Evolutionary conservation across 2,797 vertebrate genomes (phyloP), one percentile per base, ranked within the genome.

Genomic region (Austrolebias charrua): DNA sequence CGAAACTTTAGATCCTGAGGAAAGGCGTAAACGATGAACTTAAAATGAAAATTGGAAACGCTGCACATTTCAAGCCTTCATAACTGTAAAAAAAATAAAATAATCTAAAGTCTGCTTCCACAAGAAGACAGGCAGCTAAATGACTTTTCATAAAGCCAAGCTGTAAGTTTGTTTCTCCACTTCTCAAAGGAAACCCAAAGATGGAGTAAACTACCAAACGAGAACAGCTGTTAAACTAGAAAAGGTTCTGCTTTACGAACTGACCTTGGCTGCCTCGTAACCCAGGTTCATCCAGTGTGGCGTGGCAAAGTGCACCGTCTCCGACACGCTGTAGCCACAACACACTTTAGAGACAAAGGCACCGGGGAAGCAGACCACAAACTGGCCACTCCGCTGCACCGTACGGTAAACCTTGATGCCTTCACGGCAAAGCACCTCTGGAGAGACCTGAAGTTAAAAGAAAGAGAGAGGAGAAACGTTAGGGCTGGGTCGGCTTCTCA

Each of bases 231-330:
- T 24, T 24, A 24, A 24, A 24, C 24, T 54, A 13, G 18, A n/a
- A 6, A 28, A 15, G 1, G 7, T 8, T 14, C 12, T 4, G 56
- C 49, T 60, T 69, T 12, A 15, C 16, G 46, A 66, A 16, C 92
- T 92, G 86, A 98, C 97, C 96, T 98, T 98, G 82, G 97, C 94
- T 38, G 96, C 96, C 93, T 96, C 94, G 79, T 98, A 98, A 72
- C 96, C 98, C 93, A 95, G 94, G 77, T 95, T 96, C 86, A 98
- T 96, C 98, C 98, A 99, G 93, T 98, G 95, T 76, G 95, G 95
- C 72, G 96, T 98, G 90, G 96, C 98, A 82, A 99, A 99, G 94
- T 98, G 96, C 91, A 99, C 98, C 1, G 95, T 98, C 92, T 99
- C 98, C 0, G 98, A 99, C 85, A 99, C 98, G 72, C 95, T 98